A percentile compares a stretch with the other conserved stretches of the same genome.
These are phyloP conservation scores for Cataglyphis rosenhaueri DNA, from an alignment of 2,888 invertebrate genomes.

Conservation along the genomic window DNA sequence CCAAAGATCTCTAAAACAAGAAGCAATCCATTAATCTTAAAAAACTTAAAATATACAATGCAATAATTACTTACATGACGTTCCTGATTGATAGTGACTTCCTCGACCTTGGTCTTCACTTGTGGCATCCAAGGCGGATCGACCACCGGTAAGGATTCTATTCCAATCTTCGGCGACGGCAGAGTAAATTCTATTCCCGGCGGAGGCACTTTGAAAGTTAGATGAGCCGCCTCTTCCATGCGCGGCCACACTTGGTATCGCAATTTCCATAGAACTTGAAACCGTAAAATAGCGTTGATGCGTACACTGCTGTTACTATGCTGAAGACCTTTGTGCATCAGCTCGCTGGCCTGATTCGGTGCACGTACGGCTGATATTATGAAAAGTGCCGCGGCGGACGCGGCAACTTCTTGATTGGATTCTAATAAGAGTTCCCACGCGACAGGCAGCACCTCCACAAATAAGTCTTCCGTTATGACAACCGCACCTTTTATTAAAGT, in stretches of 20 bases:
- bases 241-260: conserved; percentile 99
- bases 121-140: conserved; percentile 99
- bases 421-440: conserved; percentile 98
- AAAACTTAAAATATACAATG: neutral
- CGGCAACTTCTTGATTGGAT: conserved; percentile 94
- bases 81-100: conserved; percentile 99
- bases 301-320: conserved; percentile 93
- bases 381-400: conserved; percentile 95
- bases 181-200: conserved; percentile 99
- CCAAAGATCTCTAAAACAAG: conserved; percentile 92
- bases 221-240: conserved; percentile 99
- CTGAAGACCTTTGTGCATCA: conserved; percentile 95
- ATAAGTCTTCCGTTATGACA: conserved; percentile 94
- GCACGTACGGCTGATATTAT: conserved; percentile 97
- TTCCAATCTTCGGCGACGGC: conserved; percentile 99
- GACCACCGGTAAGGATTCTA: conserved; percentile 96
- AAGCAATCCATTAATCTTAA: conserved; percentile 6
- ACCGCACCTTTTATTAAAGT: conserved; percentile 96
- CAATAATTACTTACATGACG: conserved; percentile 90
- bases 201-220: conserved; percentile 98
- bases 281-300: conserved; percentile 93
- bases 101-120: conserved; percentile 99
- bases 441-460: conserved; percentile 94
- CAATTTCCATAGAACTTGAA: conserved; percentile 98
- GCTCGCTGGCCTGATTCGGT: conserved; percentile 94